Evolutionary conservation across 1,140 invertebrate genomes (phyloP).

Genomic region (Drosophila sp.): DNA sequence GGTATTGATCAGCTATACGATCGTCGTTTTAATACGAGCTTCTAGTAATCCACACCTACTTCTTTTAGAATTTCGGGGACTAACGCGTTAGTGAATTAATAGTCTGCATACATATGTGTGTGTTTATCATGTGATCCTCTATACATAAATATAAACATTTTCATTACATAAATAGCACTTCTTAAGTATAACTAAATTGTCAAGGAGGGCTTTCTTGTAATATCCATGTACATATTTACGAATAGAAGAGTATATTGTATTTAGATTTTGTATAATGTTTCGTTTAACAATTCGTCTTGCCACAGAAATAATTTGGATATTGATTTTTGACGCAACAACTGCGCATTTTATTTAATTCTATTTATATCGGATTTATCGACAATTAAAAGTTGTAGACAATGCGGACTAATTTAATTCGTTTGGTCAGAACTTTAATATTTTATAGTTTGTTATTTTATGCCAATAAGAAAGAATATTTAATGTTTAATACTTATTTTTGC

Average conservation of each 20-base stretch:
- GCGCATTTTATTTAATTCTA: background rate
- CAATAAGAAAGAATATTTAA: no score
- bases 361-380: background rate
- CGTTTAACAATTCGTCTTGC: background rate
- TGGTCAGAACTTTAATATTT: background rate
- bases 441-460: background rate
- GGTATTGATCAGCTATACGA: constrained; percentile 98
- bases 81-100: background rate
- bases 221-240: background rate
- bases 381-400: background rate
- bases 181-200: background rate
- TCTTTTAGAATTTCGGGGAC: background rate
- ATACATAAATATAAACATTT: constrained; percentile 20
- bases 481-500: no score
- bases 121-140: constrained; percentile 14
- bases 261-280: background rate
- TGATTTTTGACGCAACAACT: background rate
- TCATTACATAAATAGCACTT: constrained; percentile 16
- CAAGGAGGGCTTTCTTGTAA: no score
- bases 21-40: constrained; percentile 77
- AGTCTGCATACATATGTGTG: background rate
- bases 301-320: background rate
- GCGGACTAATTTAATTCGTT: background rate
- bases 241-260: background rate
- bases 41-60: background rate